Conservation (phyloP, 1,140 invertebrate genomes). For the Campoletis sonorensis region DNA sequence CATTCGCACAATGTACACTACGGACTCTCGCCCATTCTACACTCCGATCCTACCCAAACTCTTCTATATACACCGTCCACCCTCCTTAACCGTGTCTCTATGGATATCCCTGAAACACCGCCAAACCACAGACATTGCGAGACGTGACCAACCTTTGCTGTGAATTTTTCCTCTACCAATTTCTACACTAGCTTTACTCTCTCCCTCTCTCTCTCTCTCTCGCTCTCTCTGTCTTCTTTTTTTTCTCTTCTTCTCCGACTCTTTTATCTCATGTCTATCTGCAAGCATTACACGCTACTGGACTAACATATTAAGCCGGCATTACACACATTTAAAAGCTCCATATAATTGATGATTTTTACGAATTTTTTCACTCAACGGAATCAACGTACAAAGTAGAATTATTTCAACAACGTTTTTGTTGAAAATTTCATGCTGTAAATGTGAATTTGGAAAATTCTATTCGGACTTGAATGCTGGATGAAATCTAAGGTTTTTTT, state of each 20-base stretch:
- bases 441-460: no score
- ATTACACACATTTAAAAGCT: no score
- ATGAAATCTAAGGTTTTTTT: no score
- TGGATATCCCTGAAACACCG: constrained; percentile 65
- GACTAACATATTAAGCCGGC: background rate
- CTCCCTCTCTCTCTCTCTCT: background rate
- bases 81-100: constrained; percentile 42
- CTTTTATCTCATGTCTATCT: background rate
- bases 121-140: constrained; percentile 70
- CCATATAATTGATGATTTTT: no score
- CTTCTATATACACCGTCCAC: background rate
- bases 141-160: constrained; percentile 54
- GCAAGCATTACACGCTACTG: background rate
- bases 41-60: constrained; percentile 54
- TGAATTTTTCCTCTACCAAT: constrained; percentile 55
- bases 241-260: constrained; percentile 12
- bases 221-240: no score
- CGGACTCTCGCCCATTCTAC: constrained; percentile 51
- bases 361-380: no score
- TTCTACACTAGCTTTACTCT: constrained; percentile 20
- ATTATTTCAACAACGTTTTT: no score
- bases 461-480: no score
- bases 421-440: no score
- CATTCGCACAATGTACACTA: constrained; percentile 19
- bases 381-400: no score